Base-by-base conservation (phyloP, 1,140 invertebrate genomes). In the Drosophila malerkotliana region DNA sequence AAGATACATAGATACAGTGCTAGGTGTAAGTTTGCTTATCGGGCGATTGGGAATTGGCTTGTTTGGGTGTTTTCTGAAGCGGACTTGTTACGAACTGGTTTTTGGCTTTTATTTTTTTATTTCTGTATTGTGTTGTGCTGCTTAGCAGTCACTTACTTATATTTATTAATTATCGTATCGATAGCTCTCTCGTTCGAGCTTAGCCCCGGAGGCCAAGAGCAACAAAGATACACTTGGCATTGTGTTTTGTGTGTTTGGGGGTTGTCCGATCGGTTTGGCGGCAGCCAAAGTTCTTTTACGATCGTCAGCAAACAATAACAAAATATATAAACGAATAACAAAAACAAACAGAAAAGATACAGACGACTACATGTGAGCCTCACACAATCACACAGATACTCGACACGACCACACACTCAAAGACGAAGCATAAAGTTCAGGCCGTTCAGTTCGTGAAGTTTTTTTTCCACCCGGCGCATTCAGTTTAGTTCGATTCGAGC, bases 121-220 rank as follows among this genome's bases (percentile, higher is more conserved):
- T 79, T 84, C 79, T 76, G 72, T 85, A 7, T 37, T n/a, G 10
- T 37, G 10, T 77, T 41, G 55, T 62, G 21, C 56, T 41, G 52
- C 37, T 68, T 47, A 60, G 61, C 67, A 61, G 53, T 55, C 59
- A 34, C 48, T 55, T 58, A 66, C 71, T 77, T 66, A 51, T 87
- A 77, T 85, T 87, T 87, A 87, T 87, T 87, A 87, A 87, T 87
- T 87, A 87, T 78, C 82, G 83, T 63, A 82, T 85, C 78, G 83
- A 82, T 88, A 82, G 69, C 77, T 73, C 81, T 77, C 68, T 72
- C 60, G 41, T 32, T 71, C 48, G 52, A 41, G 71, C 51, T 63
- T 14, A 63, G 76, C 72, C 54, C 47, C 57, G 57, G n/a, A 37
- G 45, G 69, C n/a, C 41, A 15, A 41, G 4, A 41, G 49, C 44